A percentile compares a stretch with the other conserved stretches of the same genome.
phyloP scores from a whole-genome alignment of 2,797 vertebrate species.

The Margarornis squamiger region DNA sequence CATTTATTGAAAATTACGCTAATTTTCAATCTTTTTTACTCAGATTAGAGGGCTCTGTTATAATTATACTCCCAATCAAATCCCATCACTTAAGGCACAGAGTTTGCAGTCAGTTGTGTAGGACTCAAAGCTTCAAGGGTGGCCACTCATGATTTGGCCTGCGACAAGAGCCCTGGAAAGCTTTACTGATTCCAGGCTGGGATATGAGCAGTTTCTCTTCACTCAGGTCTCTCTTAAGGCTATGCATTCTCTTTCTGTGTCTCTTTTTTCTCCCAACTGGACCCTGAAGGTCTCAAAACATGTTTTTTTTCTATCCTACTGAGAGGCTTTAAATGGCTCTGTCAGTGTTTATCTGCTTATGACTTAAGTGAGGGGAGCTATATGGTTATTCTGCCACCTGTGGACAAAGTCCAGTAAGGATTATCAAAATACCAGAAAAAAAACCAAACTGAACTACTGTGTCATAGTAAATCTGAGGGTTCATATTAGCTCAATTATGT shows the following conservation, averaged over 20 bases:
- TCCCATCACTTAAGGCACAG: background rate
- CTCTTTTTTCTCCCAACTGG: background rate
- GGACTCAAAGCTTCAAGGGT: background rate
- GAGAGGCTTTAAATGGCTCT: background rate
- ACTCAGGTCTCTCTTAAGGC: background rate
- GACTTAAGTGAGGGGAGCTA: background rate
- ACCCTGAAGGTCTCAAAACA: background rate
- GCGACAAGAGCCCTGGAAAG: background rate
- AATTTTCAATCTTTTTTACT: background rate
- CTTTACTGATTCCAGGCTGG: background rate
- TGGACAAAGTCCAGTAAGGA: background rate
- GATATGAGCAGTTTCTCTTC: background rate
- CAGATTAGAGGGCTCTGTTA: background rate
- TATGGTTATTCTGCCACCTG: background rate
- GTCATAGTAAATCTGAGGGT: background rate
- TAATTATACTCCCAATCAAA: background rate
- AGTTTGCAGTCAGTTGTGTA: background rate
- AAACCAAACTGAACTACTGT: background rate
- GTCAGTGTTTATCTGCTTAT: background rate
- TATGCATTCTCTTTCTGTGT: background rate
- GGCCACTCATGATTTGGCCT: background rate
- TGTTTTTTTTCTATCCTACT: background rate
- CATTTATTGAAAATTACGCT: background rate
- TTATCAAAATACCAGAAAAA: background rate
- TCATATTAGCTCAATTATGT: accelerated